Evolutionary conservation across 2,888 invertebrate genomes (phyloP).

Genomic region (Leptinotarsa juncta): DNA sequence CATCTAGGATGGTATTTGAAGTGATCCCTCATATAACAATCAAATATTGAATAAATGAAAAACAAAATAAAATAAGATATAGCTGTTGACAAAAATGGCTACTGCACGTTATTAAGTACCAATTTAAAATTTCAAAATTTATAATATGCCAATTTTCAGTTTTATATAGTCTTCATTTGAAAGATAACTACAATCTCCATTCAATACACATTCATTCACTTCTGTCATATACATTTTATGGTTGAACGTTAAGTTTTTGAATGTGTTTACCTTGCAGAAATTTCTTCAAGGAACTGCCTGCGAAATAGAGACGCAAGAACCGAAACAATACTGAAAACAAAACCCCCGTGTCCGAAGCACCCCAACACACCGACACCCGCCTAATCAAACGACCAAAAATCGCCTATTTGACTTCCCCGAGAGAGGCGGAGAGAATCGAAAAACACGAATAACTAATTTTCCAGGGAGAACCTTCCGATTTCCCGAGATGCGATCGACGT

Average conservation of each 20-base stretch:
- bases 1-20: too few species aligned
- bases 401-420: not conserved
- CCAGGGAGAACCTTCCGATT: slow-evolving; percentile 19
- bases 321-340: slow-evolving; percentile 21
- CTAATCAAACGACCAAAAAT: not conserved
- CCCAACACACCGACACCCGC: not conserved
- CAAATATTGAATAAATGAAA: too few species aligned
- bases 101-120: too few species aligned
- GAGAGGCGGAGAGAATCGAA: not conserved
- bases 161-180: too few species aligned
- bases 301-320: slow-evolving; percentile 20
- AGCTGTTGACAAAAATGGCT: too few species aligned
- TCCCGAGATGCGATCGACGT: slow-evolving; percentile 30
- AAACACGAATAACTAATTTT: slow-evolving; percentile 25
- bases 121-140: too few species aligned
- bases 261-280: slow-evolving; percentile 23
- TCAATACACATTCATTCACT: not conserved
- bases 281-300: not conserved
- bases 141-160: too few species aligned
- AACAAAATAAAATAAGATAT: too few species aligned
- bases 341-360: slow-evolving; percentile 29
- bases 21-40: too few species aligned
- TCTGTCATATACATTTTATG: not conserved
- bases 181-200: too few species aligned
- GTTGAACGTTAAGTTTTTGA: not conserved